These are phyloP conservation scores for Heliconius nattereri DNA, from an alignment of 1,140 invertebrate genomes.

Conservation along the genomic window DNA sequence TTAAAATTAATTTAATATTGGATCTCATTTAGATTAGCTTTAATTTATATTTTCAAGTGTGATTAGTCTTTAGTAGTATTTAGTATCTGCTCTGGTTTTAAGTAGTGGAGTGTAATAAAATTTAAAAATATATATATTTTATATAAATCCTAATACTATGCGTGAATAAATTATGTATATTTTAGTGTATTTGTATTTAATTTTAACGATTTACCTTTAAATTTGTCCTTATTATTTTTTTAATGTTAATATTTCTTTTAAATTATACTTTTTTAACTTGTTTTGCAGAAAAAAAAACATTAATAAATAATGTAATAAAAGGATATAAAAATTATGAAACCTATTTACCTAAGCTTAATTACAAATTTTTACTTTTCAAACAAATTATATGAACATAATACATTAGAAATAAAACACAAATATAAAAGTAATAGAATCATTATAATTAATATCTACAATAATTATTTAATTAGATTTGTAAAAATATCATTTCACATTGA, in stretches of 20 bases:
- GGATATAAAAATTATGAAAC: too few species aligned
- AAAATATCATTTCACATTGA: constrained; percentile 40
- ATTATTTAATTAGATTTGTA: constrained; percentile 44
- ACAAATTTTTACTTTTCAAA: too few species aligned
- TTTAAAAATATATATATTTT: background rate
- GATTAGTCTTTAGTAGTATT: background rate
- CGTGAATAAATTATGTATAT: background rate
- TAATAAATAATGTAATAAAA: too few species aligned
- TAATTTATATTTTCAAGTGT: background rate
- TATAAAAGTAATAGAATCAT: constrained; percentile 37
- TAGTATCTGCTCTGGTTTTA: constrained; percentile 15
- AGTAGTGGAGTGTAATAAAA: constrained; percentile 20
- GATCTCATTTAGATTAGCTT: background rate
- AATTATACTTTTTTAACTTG: too few species aligned
- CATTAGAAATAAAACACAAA: constrained; percentile 36
- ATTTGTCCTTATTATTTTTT: too few species aligned
- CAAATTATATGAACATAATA: background rate
- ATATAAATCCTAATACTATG: background rate
- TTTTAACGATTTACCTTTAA: too few species aligned
- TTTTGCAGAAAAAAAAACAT: too few species aligned
- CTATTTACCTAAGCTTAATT: too few species aligned
- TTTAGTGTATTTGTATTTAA: too few species aligned
- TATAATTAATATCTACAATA: constrained; percentile 56
- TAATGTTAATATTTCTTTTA: too few species aligned
- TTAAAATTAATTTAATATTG: background rate